Conservation (phyloP, 2,888 invertebrate genomes). For the Caenorhabditis sp. region DNA sequence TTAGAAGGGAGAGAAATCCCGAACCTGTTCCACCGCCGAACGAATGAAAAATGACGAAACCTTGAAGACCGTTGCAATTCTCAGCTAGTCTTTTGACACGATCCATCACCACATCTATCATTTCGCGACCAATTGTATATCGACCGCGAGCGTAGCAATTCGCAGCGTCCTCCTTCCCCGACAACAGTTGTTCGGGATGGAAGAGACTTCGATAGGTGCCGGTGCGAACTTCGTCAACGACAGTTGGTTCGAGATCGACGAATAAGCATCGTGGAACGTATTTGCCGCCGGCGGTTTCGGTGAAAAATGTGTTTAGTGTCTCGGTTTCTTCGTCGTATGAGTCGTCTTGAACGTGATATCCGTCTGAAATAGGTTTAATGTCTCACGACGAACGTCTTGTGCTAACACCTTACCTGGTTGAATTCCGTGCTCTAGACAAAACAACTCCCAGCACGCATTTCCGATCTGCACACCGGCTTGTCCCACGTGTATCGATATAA, state of each 20-base stretch:
- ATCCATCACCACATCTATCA: conserved; percentile 76
- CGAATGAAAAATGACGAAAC: conserved; percentile 88
- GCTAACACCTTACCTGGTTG: conserved; percentile 72
- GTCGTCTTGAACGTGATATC: conserved; percentile 50
- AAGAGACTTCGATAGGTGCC: conserved; percentile 77
- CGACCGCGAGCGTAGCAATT: conserved; percentile 68
- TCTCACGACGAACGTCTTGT: no score
- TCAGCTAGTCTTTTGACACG: conserved; percentile 75
- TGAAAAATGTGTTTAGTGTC: conserved; percentile 84
- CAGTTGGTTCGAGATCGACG: conserved; percentile 64
- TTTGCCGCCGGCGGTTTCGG: conserved; percentile 83
- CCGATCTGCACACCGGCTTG: conserved; percentile 64
- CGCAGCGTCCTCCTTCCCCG: conserved; percentile 78
- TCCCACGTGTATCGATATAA: conserved; percentile 52
- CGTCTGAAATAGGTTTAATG: conserved; percentile 54
- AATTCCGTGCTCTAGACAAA: conserved; percentile 75
- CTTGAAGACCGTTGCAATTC: conserved; percentile 79
- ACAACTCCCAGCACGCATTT: conserved; percentile 76
- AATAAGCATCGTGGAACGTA: conserved; percentile 56
- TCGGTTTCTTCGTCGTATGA: conserved; percentile 77
- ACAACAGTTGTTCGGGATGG: conserved; percentile 95
- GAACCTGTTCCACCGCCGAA: conserved; percentile 87
- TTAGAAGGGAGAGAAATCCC: conserved; percentile 85
- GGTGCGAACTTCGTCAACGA: conserved; percentile 72
- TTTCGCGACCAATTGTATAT: conserved; percentile 76